phyloP scores from a whole-genome alignment of 2,113 vertebrate genomes.

The Otis tarda region DNA sequence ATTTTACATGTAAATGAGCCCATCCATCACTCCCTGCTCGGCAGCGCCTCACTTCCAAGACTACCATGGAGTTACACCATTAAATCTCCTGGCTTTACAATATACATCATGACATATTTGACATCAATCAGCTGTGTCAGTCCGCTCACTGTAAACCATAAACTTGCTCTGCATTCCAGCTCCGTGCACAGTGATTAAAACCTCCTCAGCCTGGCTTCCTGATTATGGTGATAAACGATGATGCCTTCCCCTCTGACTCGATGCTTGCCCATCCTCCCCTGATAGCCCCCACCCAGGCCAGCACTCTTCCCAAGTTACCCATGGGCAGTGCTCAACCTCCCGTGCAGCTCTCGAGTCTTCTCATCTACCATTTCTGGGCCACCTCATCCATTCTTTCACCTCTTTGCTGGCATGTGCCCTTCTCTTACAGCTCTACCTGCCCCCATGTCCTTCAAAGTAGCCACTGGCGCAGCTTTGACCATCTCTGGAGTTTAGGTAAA shows the following conservation, averaged over 20 bases:
- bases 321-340: background rate
- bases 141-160: slow-evolving; percentile 79
- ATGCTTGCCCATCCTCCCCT: background rate
- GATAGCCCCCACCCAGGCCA: background rate
- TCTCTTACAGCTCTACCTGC: background rate
- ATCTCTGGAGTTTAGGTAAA: background rate
- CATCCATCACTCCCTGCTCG: slow-evolving; percentile 79
- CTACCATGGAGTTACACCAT: slow-evolving; percentile 77
- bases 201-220: slow-evolving; percentile 68
- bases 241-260: slow-evolving; percentile 26
- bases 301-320: background rate
- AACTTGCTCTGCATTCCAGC: slow-evolving; percentile 74
- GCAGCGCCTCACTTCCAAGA: slow-evolving; percentile 74
- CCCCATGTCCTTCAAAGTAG: background rate
- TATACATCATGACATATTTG: slow-evolving; percentile 85
- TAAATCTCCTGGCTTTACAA: slow-evolving; percentile 82
- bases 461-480: background rate
- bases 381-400: background rate
- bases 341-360: background rate
- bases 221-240: slow-evolving; percentile 72
- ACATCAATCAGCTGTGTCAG: slow-evolving; percentile 85
- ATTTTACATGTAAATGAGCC: slow-evolving; percentile 84
- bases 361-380: background rate
- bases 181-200: slow-evolving; percentile 72
- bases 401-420: rapidly evolving